A percentile compares a stretch with the other conserved stretches of the same genome.
phyloP scores from a whole-genome alignment of 2,113 vertebrate genomes.

The Oreochromis aureus region DNA sequence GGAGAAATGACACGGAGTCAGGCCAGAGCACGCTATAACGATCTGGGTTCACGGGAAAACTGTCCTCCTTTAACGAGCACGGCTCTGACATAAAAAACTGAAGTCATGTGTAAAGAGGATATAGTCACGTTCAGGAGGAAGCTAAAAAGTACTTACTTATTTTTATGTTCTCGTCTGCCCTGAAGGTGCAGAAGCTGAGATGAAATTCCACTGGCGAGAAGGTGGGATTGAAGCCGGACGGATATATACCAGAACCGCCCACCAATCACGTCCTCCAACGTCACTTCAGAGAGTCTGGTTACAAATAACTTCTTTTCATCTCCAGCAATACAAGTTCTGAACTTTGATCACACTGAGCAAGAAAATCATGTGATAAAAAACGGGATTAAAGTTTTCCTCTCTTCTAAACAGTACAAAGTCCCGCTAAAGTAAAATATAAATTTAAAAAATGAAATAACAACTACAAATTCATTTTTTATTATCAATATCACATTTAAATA shows the following conservation, averaged over 20 bases:
- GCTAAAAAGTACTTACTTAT: slow-evolving; percentile 72
- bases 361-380: neutral
- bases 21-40: slow-evolving; percentile 44
- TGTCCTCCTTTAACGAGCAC: neutral
- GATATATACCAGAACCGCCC: slow-evolving; percentile 77
- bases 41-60: neutral
- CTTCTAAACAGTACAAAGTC: neutral
- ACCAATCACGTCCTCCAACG: slow-evolving; percentile 76
- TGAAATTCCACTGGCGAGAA: slow-evolving; percentile 85
- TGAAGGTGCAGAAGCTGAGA: slow-evolving; percentile 81
- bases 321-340: neutral
- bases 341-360: neutral
- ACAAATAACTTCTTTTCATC: slow-evolving; percentile 27
- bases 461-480: neutral
- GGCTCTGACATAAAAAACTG: neutral
- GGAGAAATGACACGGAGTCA: slow-evolving; percentile 68
- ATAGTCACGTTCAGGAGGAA: neutral
- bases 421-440: neutral
- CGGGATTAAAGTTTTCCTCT: neutral
- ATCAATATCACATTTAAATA: neutral
- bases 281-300: slow-evolving; percentile 71
- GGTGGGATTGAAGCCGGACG: slow-evolving; percentile 67
- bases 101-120: neutral
- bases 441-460: neutral
- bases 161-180: slow-evolving; percentile 78